Base-by-base conservation (phyloP, 2,888 invertebrate species). In the Homarus gammarus region DNA sequence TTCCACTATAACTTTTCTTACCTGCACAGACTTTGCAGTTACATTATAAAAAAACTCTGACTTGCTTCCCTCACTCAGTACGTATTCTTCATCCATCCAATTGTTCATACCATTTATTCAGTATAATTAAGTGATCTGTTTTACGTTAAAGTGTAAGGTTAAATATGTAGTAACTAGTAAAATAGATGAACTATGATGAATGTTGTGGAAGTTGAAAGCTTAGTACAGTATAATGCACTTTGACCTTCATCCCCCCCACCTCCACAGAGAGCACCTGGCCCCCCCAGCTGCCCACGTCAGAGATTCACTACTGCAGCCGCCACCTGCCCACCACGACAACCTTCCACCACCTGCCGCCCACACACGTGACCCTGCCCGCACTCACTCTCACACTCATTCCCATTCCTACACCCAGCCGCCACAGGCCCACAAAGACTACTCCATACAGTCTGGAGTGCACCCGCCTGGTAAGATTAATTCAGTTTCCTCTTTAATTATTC, bases 251-350 rank as follows among this genome's bases (percentile, higher is more conserved):
- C 49, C 40, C 1, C 64, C 82, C 75, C 79, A 56, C 61, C 56
- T 33, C 73, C 87, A 75, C 87, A 92, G 91, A 84, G 91, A 92
- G 68, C 92, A 92, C 84, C 90, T 92, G 92, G 95, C 95, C 93
- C 95, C 91, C 94, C 95, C 87, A 93, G 94, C 90, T 61, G 93
- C 93, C 94, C 95, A 90, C 94, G 94, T 91, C 92, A 93, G 91
- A 27, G 92, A 92, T 49, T 77, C 89, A 40, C 51, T 81, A 22
- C 89, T 87, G 72, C 90, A 91, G 84, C 89, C 85, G n/a, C 87
- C 90, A 8, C 88, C 91, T 18, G 88, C 91, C 44, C 92, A 92
- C 87, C 87, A 88, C 18, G 87, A 92, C 82, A 86, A 88, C 73
- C 83, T 89, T n/a, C 90, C 90, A 15, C 90, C 91, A 27, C 92